Percentiles rank a stretch among this genome's conserved stretches.
Evolutionary conservation across 2,888 invertebrate genomes (phyloP).

Genomic region (Argyresthia albistria): DNA sequence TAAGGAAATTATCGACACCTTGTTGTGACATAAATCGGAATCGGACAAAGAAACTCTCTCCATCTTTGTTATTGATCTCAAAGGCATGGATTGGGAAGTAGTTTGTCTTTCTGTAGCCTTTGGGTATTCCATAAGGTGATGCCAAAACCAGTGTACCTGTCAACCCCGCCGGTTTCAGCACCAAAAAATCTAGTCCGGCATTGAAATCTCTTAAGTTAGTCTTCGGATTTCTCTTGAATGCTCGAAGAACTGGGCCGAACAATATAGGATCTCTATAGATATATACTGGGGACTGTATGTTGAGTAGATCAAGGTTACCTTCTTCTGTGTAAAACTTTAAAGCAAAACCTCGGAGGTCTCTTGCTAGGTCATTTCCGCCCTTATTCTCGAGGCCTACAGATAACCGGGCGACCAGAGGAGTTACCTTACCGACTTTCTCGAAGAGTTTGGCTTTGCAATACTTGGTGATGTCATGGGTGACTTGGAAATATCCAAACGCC

Average conservation of each 20-base stretch:
- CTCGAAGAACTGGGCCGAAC: slow-evolving; percentile 89
- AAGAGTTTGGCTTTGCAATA: slow-evolving; percentile 84
- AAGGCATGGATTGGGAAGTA: slow-evolving; percentile 93
- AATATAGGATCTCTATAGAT: slow-evolving; percentile 87
- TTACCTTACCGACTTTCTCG: slow-evolving; percentile 80
- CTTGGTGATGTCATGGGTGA: slow-evolving; percentile 84
- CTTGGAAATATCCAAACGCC: slow-evolving; percentile 86
- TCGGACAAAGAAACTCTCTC: slow-evolving; percentile 83
- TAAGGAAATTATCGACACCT: slow-evolving; percentile 82
- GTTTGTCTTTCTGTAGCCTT: slow-evolving; percentile 91
- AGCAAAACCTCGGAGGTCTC: slow-evolving; percentile 90
- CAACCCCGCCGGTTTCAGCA: slow-evolving; percentile 82
- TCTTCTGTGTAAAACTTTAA: slow-evolving; percentile 92
- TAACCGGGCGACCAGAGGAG: slow-evolving; percentile 81
- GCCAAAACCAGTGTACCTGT: slow-evolving; percentile 85
- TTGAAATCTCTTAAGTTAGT: slow-evolving; percentile 86
- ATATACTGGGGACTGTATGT: slow-evolving; percentile 89
- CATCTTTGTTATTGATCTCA: slow-evolving; percentile 83
- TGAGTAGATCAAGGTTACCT: slow-evolving; percentile 90
- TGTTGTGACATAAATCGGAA: slow-evolving; percentile 93
- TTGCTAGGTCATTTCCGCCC: slow-evolving; percentile 82
- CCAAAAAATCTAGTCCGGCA: slow-evolving; percentile 91
- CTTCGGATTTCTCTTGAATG: slow-evolving; percentile 91
- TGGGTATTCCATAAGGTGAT: slow-evolving; percentile 90
- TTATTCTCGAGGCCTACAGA: slow-evolving; percentile 86